Conservation (phyloP, 2,113 vertebrate genomes). For the Hipposideros armiger region DNA sequence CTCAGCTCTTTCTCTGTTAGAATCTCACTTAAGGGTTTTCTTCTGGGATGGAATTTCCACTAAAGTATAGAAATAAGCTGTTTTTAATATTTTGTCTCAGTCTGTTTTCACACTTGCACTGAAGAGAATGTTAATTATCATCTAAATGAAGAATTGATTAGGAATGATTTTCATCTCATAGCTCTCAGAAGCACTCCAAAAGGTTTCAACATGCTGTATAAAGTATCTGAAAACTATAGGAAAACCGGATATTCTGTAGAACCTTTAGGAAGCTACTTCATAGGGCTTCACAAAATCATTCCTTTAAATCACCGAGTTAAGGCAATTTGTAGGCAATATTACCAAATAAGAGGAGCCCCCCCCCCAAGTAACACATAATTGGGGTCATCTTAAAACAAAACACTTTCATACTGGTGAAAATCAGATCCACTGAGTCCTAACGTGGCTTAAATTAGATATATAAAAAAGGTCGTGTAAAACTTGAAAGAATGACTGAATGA, state of each 20-base stretch:
- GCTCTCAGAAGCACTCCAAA: background rate
- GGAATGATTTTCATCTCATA: background rate
- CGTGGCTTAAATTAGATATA: background rate
- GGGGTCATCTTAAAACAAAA: background rate
- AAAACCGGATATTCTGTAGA: background rate
- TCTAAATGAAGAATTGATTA: background rate
- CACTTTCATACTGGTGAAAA: constrained; percentile 7
- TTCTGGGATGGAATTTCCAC: constrained; percentile 15
- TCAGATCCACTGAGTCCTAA: background rate
- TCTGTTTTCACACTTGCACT: background rate
- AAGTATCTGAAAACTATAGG: background rate
- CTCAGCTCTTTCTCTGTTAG: constrained; percentile 4
- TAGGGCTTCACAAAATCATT: background rate
- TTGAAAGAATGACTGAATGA: background rate
- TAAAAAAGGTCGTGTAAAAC: background rate
- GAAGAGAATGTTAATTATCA: background rate
- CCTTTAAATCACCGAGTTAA: background rate
- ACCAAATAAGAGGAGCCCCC: background rate
- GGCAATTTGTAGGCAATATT: background rate
- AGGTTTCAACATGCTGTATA: background rate
- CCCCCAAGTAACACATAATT: background rate
- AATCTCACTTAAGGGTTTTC: background rate
- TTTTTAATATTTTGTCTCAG: constrained; percentile 25
- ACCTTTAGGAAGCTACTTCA: background rate
- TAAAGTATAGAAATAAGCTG: background rate